These are phyloP conservation scores for Sebastes cheni DNA, from an alignment of 2,797 vertebrate species.

Conservation along the genomic window DNA sequence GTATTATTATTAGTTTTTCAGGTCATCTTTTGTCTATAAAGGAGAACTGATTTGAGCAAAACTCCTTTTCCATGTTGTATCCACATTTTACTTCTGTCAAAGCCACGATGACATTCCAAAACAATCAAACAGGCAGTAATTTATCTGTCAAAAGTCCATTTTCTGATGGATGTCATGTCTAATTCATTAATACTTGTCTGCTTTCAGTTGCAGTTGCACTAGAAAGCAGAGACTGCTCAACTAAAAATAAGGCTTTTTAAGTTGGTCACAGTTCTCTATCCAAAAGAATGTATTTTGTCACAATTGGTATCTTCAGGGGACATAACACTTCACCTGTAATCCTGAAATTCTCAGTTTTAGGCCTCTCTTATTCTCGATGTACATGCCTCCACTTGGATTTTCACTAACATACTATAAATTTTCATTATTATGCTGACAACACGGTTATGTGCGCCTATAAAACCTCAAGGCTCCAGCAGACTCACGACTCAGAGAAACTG, in stretches of 20 bases:
- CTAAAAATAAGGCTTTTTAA: neutral
- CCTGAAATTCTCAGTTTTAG: neutral
- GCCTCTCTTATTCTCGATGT: neutral
- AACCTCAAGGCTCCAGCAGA: constrained; percentile 25
- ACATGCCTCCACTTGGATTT: constrained; percentile 25
- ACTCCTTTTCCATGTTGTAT: neutral
- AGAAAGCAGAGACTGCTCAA: neutral
- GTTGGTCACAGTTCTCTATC: neutral
- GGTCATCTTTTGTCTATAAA: constrained; percentile 23
- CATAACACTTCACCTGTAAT: neutral
- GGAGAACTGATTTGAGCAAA: neutral
- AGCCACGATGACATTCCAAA: neutral
- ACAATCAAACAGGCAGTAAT: neutral
- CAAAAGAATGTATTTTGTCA: neutral
- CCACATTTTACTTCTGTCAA: neutral
- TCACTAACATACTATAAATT: constrained; percentile 36
- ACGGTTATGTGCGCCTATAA: constrained; percentile 33
- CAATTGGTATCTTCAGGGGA: neutral
- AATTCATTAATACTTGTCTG: neutral
- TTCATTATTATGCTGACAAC: constrained; percentile 51
- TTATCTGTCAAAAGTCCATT: neutral
- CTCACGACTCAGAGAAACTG: constrained; percentile 13
- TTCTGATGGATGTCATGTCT: neutral
- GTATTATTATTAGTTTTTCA: constrained; percentile 19
- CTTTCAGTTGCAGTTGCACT: neutral